A percentile compares a stretch with the other conserved stretches of the same genome.
phyloP scores from a whole-genome alignment of 2,888 invertebrate species.

The Agrenia bidenticulata region DNA sequence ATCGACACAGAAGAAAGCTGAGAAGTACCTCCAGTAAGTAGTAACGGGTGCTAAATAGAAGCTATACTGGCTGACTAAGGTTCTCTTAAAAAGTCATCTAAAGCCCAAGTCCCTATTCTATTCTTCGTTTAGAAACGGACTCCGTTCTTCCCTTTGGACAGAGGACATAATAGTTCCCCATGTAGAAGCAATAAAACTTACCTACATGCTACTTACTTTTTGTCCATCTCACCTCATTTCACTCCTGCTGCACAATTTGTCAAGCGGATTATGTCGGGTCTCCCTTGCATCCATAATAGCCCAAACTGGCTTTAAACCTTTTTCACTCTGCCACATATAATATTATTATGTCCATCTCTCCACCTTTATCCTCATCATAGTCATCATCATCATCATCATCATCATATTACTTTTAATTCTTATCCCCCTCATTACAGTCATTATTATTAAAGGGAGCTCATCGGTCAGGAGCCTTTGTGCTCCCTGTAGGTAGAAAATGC shows the following conservation, averaged over 20 bases:
- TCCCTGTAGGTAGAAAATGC: conserved; percentile 1
- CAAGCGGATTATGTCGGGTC: conserved; percentile 48
- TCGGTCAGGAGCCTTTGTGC: not conserved
- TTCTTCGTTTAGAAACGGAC: no score
- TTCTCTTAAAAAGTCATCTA: no score
- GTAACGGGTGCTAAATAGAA: no score
- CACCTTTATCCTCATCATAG: not conserved
- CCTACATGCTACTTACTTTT: conserved; percentile 12
- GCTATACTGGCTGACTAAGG: no score
- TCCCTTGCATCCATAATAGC: conserved; percentile 2
- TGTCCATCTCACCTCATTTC: conserved; percentile 46
- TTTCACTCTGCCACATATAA: not conserved
- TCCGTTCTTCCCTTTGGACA: not conserved
- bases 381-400: conserved; percentile 8
- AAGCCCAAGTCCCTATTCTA: no score
- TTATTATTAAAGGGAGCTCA: not conserved
- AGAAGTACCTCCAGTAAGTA: no score
- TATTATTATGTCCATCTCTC: not conserved
- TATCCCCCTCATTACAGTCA: not conserved
- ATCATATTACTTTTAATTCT: conserved; percentile 10
- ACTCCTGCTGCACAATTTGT: conserved; percentile 52
- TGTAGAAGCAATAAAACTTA: not conserved
- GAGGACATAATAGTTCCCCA: not conserved
- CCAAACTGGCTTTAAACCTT: not conserved
- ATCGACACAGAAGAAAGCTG: no score